These are phyloP conservation scores for Synodontis membranacea DNA, from an alignment of 2,113 vertebrate genomes.

Conservation along the genomic window DNA sequence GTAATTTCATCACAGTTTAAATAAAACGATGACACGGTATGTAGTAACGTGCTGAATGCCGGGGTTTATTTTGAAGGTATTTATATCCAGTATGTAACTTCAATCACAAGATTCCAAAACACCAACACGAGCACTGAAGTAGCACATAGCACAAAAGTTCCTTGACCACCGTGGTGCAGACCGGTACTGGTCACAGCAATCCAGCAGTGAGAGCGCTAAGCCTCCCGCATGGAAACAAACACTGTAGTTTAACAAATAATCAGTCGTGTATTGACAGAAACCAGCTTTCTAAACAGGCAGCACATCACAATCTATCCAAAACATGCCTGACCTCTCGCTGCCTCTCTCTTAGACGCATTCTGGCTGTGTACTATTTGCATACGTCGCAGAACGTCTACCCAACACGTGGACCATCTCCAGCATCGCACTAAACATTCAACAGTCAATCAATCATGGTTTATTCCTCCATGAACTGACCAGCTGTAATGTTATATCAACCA, in stretches of 20 bases:
- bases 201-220: not conserved
- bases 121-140: not conserved
- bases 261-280: not conserved
- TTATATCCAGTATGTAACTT: not conserved
- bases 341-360: not conserved
- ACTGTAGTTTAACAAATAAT: not conserved
- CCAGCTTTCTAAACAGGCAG: not conserved
- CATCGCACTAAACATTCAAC: not conserved
- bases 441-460: not conserved
- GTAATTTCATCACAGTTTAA: not conserved
- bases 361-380: not conserved
- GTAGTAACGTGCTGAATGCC: not conserved
- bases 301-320: not conserved
- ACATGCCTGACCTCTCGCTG: not conserved
- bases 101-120: not conserved
- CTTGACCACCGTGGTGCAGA: not conserved
- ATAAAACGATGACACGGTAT: not conserved
- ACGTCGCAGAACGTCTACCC: not conserved
- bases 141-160: not conserved
- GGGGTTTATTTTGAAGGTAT: not conserved
- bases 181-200: not conserved
- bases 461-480: not conserved
- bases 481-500: not conserved
- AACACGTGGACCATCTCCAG: not conserved
- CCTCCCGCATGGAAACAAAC: not conserved